Percentiles rank a stretch among this genome's conserved stretches.
Evolutionary conservation across 1,140 invertebrate species (phyloP).

Genomic region (Gonatopus flavifemur): DNA sequence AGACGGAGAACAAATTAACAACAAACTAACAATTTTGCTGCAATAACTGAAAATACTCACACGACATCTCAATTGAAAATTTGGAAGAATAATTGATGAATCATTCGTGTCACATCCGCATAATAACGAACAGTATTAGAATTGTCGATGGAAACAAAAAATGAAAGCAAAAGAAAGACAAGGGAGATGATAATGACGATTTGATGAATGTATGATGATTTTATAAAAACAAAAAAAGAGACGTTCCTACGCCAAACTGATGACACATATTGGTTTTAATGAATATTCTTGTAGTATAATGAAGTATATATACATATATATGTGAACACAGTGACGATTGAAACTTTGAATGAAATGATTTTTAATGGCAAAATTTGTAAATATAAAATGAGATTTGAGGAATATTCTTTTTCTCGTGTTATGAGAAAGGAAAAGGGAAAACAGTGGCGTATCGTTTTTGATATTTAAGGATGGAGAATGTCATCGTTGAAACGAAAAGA

Average conservation of each 20-base stretch:
- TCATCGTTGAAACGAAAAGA: too few species aligned
- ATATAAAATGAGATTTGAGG: slow-evolving; percentile 8
- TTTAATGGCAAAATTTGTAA: slow-evolving; percentile 13
- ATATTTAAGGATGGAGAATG: too few species aligned
- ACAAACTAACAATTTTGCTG: slow-evolving; percentile 3
- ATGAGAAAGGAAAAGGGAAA: background rate
- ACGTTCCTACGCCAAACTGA: slow-evolving; percentile 34
- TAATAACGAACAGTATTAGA: slow-evolving; percentile 32
- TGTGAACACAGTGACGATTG: slow-evolving; percentile 1
- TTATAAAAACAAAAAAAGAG: too few species aligned
- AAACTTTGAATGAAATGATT: background rate
- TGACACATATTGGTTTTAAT: slow-evolving; percentile 6
- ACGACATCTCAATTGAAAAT: background rate
- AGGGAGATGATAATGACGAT: too few species aligned
- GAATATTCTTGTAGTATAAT: slow-evolving; percentile 22
- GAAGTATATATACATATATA: slow-evolving; percentile 18
- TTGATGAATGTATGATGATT: too few species aligned
- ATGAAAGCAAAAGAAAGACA: too few species aligned
- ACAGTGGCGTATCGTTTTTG: background rate
- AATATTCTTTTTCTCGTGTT: slow-evolving; percentile 1
- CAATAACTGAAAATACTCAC: background rate
- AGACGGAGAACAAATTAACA: slow-evolving; percentile 1
- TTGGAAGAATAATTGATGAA: slow-evolving; percentile 1
- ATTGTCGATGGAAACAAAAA: slow-evolving; percentile 22
- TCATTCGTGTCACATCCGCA: slow-evolving; percentile 10